Evolutionary conservation across 2,113 vertebrate genomes (phyloP).

Genomic region (Forbesichthys papilliferus): DNA sequence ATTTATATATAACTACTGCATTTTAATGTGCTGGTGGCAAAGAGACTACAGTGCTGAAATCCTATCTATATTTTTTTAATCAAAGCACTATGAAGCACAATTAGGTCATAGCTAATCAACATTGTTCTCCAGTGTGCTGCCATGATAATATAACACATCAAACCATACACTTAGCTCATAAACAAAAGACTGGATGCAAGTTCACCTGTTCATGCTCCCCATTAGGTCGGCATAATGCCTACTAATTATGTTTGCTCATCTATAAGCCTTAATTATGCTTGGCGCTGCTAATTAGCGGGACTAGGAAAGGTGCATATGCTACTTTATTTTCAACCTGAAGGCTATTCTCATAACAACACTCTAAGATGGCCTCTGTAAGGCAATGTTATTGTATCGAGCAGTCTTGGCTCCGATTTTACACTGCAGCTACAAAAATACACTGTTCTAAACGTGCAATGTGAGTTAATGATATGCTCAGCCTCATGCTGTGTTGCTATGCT

Average conservation of each 20-base stretch:
- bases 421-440: constrained; percentile 2
- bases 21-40: background rate
- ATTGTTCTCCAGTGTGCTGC: constrained; percentile 61
- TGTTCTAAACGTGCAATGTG: constrained; percentile 1
- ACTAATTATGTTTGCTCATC: constrained; percentile 81
- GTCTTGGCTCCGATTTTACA: background rate
- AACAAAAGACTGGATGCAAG: constrained; percentile 70
- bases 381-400: constrained; percentile 23
- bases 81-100: constrained; percentile 65
- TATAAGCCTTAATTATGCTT: constrained; percentile 78
- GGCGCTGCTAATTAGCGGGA: constrained; percentile 73
- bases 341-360: constrained; percentile 55
- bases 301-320: constrained; percentile 61
- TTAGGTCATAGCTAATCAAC: constrained; percentile 79
- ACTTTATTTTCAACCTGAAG: constrained; percentile 45
- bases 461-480: background rate
- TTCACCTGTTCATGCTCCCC: constrained; percentile 75
- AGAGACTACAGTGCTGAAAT: background rate
- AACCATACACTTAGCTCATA: constrained; percentile 66
- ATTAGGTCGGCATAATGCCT: constrained; percentile 73
- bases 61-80: constrained; percentile 36
- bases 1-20: background rate
- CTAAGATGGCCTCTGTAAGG: constrained; percentile 17
- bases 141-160: constrained; percentile 58
- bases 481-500: background rate